phyloP scores from a whole-genome alignment of 2,113 vertebrate species.

The Hyperopisus bebe region DNA sequence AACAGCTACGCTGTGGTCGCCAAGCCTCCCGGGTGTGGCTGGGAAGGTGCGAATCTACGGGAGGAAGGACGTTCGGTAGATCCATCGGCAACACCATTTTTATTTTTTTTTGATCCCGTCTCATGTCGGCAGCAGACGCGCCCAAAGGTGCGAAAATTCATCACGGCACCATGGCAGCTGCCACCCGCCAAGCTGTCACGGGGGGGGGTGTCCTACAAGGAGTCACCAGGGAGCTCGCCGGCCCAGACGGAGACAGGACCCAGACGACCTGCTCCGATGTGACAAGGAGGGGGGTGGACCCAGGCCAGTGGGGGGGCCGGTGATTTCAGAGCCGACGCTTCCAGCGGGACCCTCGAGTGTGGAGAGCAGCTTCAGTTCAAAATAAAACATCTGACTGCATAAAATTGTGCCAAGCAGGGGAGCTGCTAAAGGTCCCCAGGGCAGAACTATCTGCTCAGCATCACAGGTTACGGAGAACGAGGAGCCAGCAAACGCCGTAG shows the following conservation, averaged over 20 bases:
- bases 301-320: neutral
- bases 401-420: neutral
- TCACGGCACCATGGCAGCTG: neutral
- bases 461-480: neutral
- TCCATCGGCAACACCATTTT: neutral
- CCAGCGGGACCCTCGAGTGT: neutral
- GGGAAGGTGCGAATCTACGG: neutral
- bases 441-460: neutral
- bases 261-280: neutral
- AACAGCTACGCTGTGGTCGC: neutral
- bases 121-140: neutral
- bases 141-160: neutral
- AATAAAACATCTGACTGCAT: neutral
- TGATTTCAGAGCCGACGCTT: neutral
- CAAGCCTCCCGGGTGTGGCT: neutral
- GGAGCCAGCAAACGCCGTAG: neutral
- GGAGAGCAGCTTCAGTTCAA: neutral
- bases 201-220: neutral
- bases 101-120: neutral
- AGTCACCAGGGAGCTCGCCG: neutral
- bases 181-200: neutral
- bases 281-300: neutral
- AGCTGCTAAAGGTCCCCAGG: neutral
- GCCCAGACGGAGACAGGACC: neutral
- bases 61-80: neutral